These are phyloP conservation scores for Bellardia pandia DNA, from an alignment of 2,888 invertebrate genomes.

Conservation along the genomic window DNA sequence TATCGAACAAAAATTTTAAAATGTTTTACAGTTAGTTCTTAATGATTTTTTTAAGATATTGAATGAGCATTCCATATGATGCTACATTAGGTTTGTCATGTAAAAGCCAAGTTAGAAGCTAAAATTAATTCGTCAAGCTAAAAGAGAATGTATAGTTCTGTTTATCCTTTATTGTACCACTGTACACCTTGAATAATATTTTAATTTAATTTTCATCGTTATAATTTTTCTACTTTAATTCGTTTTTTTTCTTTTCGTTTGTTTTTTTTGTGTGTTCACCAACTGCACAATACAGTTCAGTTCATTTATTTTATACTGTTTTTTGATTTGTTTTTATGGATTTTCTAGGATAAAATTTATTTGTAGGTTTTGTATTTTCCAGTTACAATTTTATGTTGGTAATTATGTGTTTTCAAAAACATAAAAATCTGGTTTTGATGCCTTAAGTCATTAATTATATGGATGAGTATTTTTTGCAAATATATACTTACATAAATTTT, in stretches of 20 bases:
- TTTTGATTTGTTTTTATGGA: constrained; percentile 39
- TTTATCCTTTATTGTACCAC: no score
- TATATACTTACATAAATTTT: constrained; percentile 1
- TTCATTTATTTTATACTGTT: constrained; percentile 11
- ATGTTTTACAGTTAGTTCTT: no score
- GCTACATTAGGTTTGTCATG: no score
- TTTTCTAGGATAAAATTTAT: constrained; percentile 12
- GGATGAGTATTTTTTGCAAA: constrained; percentile 9
- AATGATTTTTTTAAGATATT: no score
- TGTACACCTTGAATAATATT: no score
- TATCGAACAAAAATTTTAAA: no score
- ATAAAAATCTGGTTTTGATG: constrained; percentile 59
- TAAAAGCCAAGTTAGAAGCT: no score
- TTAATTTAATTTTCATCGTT: background rate
- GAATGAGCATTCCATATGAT: no score
- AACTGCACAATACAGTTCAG: background rate
- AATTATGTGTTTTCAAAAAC: constrained; percentile 29
- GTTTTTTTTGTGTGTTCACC: background rate
- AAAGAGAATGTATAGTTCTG: no score
- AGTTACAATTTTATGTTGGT: constrained; percentile 43
- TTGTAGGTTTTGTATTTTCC: constrained; percentile 1
- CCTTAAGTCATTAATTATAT: constrained; percentile 61
- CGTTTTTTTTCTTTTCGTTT: no score
- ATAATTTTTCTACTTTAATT: background rate
- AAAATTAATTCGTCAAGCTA: no score